Evolutionary conservation across 53 echinoderm and acorn worm species (phyloP).

Genomic region (Arbacia lixula): DNA sequence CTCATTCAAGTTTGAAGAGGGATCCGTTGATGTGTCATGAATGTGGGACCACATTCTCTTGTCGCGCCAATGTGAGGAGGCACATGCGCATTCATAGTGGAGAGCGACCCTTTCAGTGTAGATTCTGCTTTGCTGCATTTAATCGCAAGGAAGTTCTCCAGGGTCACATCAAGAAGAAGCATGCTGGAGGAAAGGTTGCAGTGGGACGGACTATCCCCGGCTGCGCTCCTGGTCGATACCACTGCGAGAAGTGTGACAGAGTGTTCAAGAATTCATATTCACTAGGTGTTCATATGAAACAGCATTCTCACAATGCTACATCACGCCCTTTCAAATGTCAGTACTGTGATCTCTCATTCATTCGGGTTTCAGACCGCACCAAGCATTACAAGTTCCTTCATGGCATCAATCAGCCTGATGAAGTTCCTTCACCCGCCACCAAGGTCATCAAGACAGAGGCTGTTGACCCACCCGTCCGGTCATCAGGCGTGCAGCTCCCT

Average conservation of each 20-base stretch:
- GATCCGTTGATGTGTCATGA: conserved; percentile 43
- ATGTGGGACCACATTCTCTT: conserved; percentile 39
- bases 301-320: conserved; percentile 7
- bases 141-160: conserved; percentile 34
- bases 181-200: conserved; percentile 7
- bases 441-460: conserved; percentile 26
- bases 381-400: conserved; percentile 46
- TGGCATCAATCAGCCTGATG: conserved; percentile 12
- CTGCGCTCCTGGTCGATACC: not conserved
- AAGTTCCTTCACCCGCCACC: not conserved
- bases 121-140: conserved; percentile 21
- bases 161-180: conserved; percentile 48
- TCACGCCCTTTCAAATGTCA: conserved; percentile 2
- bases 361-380: conserved; percentile 11
- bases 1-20: not conserved
- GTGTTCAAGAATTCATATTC: conserved; percentile 14
- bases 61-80: conserved; percentile 33
- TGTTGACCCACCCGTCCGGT: not conserved
- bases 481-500: not conserved
- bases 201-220: not conserved
- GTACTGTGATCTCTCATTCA: conserved; percentile 17
- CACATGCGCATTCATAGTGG: conserved; percentile 51
- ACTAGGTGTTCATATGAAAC: conserved; percentile 21
- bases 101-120: conserved; percentile 31
- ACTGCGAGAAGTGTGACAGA: conserved; percentile 27